phyloP scores from a whole-genome alignment of 2,797 vertebrate genomes.

The Centroberyx gerrardi region DNA sequence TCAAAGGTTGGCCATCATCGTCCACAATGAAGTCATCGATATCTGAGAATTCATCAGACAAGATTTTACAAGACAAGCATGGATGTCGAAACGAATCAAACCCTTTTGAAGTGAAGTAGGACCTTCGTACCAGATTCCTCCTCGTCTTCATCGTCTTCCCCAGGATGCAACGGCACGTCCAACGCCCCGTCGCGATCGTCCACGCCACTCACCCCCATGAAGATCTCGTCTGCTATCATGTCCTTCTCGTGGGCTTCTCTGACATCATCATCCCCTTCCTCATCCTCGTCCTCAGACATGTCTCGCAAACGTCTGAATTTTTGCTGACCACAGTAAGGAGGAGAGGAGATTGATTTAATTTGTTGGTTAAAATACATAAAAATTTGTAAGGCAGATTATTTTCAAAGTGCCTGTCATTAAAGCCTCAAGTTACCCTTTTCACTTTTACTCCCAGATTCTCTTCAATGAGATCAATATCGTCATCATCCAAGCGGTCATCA shows the following conservation, averaged over 20 bases:
- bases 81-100: background rate
- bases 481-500: conserved; percentile 92
- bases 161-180: conserved; percentile 84
- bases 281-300: conserved; percentile 75
- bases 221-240: conserved; percentile 92
- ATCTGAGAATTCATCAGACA: conserved; percentile 75
- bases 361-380: background rate
- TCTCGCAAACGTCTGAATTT: conserved; percentile 91
- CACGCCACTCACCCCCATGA: conserved; percentile 87
- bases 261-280: conserved; percentile 81
- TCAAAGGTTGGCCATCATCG: conserved; percentile 92
- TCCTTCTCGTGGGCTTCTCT: conserved; percentile 93
- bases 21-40: conserved; percentile 95
- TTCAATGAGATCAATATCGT: conserved; percentile 93
- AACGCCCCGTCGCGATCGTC: conserved; percentile 88
- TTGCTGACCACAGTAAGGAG: conserved; percentile 68
- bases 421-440: conserved; percentile 81
- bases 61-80: background rate
- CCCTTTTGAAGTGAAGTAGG: background rate
- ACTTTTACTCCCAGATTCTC: conserved; percentile 95
- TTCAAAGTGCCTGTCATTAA: background rate
- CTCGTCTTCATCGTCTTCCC: conserved; percentile 91
- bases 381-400: background rate
- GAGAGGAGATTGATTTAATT: background rate
- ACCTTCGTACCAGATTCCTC: conserved; percentile 88